Evolutionary conservation across 2,888 invertebrate species (phyloP).

Genomic region (Leucoma salicis): DNA sequence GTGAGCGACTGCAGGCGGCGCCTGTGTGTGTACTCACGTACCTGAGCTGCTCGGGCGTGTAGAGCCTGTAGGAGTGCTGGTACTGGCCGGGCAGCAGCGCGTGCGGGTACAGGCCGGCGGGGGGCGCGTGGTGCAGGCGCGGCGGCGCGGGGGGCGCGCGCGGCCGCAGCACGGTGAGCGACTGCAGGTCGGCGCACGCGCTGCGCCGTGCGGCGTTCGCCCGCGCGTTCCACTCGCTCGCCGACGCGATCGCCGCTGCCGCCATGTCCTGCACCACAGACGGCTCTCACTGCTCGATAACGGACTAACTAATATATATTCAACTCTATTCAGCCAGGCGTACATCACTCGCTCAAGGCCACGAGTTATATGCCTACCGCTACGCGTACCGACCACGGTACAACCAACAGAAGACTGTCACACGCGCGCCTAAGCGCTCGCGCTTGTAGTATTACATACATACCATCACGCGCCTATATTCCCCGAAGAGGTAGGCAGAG

Average conservation of each 20-base stretch:
- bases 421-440: too few relatives aligned
- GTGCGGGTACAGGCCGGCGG: slow-evolving; percentile 90
- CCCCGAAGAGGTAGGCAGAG: too few relatives aligned
- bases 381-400: too few relatives aligned
- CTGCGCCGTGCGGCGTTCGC: slow-evolving; percentile 89
- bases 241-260: slow-evolving; percentile 91
- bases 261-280: slow-evolving; percentile 84
- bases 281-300: too few relatives aligned
- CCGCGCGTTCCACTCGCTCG: slow-evolving; percentile 93
- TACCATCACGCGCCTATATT: too few relatives aligned
- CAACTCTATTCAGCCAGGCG: too few relatives aligned
- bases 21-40: too few relatives aligned
- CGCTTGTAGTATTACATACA: too few relatives aligned
- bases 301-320: too few relatives aligned
- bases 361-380: too few relatives aligned
- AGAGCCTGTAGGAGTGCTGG: slow-evolving; percentile 91
- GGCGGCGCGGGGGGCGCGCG: slow-evolving; percentile 36
- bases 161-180: slow-evolving; percentile 89
- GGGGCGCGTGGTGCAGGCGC: slow-evolving; percentile 60
- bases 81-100: slow-evolving; percentile 98
- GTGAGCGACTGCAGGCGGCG: slow-evolving; percentile 95
- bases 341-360: too few relatives aligned
- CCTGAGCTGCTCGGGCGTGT: slow-evolving; percentile 90
- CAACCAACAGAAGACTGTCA: too few relatives aligned
- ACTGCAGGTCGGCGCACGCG: slow-evolving; percentile 96